Evolutionary conservation across 1,140 invertebrate species (phyloP).

Genomic region (Bilobella aurantiaca): DNA sequence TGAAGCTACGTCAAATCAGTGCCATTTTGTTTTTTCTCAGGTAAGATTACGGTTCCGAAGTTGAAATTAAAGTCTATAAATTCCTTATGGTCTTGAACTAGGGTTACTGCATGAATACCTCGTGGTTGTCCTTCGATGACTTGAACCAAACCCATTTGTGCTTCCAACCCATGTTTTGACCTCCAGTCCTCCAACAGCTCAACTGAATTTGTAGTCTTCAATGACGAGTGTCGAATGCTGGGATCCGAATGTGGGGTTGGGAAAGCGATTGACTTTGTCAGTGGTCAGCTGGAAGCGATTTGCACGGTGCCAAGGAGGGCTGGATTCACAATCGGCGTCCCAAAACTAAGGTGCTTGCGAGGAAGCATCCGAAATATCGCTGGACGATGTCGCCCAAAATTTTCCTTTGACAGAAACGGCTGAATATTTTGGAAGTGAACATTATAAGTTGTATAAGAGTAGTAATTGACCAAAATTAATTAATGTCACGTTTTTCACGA

Average conservation of each 20-base stretch:
- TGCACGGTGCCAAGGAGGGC: background rate
- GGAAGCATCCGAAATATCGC: background rate
- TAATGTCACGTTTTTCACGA: no score
- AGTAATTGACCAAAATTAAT: no score
- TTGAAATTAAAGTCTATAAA: background rate
- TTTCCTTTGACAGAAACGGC: no score
- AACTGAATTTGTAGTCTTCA: background rate
- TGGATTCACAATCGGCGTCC: background rate
- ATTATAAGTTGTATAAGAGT: no score
- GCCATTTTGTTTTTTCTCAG: constrained; percentile 10
- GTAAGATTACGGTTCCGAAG: background rate
- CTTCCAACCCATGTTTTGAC: background rate
- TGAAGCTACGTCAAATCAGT: constrained; percentile 7
- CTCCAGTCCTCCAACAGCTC: background rate
- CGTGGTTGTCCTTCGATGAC: background rate
- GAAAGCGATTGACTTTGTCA: background rate
- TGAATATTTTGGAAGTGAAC: no score
- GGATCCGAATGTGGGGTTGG: background rate
- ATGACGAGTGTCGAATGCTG: background rate
- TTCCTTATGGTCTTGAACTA: background rate
- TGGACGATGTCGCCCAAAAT: background rate
- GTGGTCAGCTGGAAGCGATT: background rate
- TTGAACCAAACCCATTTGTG: background rate
- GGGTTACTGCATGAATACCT: constrained; percentile 12
- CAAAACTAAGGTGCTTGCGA: background rate